phyloP scores from a whole-genome alignment of 2,797 vertebrate genomes.

The Pelobates cultripes region DNA sequence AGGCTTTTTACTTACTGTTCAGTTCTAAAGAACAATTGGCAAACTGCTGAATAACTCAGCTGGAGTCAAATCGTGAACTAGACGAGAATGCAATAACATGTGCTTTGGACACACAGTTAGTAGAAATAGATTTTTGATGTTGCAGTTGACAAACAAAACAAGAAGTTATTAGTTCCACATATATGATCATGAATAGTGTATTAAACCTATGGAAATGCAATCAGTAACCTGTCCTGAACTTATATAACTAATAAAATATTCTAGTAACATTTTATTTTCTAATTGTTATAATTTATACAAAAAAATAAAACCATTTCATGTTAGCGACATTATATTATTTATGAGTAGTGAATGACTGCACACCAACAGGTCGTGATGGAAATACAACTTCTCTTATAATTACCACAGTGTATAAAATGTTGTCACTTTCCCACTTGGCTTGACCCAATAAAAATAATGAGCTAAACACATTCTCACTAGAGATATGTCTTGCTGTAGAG shows the following conservation, averaged over 20 bases:
- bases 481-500: constrained; percentile 1
- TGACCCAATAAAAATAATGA: constrained; percentile 36
- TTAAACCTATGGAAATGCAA: background rate
- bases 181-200: background rate
- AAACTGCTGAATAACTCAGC: background rate
- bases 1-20: too few relatives aligned
- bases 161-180: background rate
- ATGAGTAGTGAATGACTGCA: background rate
- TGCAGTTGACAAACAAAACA: too few relatives aligned
- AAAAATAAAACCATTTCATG: background rate
- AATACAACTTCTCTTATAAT: background rate
- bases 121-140: background rate
- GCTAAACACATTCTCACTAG: constrained; percentile 5
- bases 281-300: background rate
- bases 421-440: constrained; percentile 18
- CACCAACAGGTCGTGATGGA: background rate
- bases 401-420: background rate
- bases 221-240: background rate
- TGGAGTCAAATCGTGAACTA: background rate
- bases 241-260: background rate
- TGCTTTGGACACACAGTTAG: background rate
- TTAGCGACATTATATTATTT: background rate
- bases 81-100: background rate
- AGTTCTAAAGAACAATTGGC: background rate
- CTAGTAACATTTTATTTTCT: background rate